A percentile compares a stretch with the other conserved stretches of the same genome.
These are phyloP conservation scores for Drosophila biarmipes DNA, from an alignment of 1,140 invertebrate species.

Conservation along the genomic window DNA sequence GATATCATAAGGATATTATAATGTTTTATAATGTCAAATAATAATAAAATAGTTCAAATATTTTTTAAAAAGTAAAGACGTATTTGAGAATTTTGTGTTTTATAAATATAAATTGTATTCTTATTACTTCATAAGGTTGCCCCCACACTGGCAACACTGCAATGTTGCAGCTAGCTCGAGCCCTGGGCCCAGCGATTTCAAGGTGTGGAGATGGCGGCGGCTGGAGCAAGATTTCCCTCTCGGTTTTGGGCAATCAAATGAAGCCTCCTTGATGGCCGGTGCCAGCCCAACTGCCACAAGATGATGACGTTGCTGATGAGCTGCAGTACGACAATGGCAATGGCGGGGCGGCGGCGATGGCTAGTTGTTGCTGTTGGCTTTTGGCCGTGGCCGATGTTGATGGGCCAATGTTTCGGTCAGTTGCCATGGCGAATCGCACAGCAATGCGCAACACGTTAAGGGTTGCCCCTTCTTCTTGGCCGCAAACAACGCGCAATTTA, in stretches of 20 bases:
- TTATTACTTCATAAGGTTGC: neutral
- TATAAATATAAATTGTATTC: neutral
- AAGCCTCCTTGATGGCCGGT: conserved; percentile 38
- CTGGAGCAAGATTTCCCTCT: conserved; percentile 32
- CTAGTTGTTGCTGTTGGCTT: conserved; percentile 39
- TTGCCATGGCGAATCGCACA: conserved; percentile 75
- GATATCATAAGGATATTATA: too few relatives aligned
- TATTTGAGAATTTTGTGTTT: too few relatives aligned
- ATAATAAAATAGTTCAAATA: too few relatives aligned
- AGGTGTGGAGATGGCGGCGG: conserved; percentile 46
- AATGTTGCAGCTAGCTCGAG: conserved; percentile 22
- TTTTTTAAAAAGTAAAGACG: too few relatives aligned
- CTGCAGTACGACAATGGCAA: conserved; percentile 59
- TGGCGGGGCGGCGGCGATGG: conserved; percentile 66
- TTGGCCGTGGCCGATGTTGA: conserved; percentile 55
- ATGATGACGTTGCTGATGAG: conserved; percentile 53
- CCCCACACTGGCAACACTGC: conserved; percentile 1
- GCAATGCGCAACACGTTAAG: conserved; percentile 77
- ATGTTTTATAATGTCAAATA: too few relatives aligned
- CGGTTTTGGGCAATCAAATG: conserved; percentile 55
- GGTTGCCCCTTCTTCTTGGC: conserved; percentile 45
- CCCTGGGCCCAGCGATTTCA: conserved; percentile 26
- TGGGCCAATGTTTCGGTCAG: conserved; percentile 76
- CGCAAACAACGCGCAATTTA: conserved; percentile 74
- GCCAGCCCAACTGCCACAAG: conserved; percentile 28